Evolutionary conservation across 2,797 vertebrate genomes (phyloP).

Genomic region (Halcyon smyrnensis): DNA sequence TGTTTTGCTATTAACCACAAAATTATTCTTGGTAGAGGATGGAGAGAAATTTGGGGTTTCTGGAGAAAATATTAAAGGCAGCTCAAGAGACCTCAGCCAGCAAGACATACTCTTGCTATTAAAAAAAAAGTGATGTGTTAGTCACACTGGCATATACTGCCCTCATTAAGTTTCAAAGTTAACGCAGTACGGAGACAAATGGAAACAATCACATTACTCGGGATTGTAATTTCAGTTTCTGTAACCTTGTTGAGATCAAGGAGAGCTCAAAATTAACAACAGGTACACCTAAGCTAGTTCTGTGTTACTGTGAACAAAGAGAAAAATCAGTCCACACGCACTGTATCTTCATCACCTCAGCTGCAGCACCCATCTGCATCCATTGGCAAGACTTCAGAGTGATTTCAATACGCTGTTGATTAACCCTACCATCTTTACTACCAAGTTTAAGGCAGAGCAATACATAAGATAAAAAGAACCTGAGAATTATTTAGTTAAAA

Average conservation of each 20-base stretch:
- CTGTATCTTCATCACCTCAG: not conserved
- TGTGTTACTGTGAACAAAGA: conserved; percentile 11
- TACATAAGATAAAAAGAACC: conserved; percentile 14
- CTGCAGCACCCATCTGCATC: conserved; percentile 48
- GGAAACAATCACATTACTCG: not conserved
- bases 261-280: not conserved
- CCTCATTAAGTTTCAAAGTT: not conserved
- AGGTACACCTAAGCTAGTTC: not conserved
- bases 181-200: not conserved
- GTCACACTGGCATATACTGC: not conserved
- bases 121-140: not conserved
- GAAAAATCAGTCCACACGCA: not conserved
- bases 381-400: conserved; percentile 35
- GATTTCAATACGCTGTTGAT: not conserved
- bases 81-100: not conserved
- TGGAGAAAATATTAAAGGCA: not conserved
- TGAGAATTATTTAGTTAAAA: not conserved
- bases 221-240: not conserved
- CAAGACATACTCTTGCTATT: not conserved
- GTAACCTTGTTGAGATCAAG: not conserved
- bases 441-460: not conserved
- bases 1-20: not conserved
- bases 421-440: not conserved
- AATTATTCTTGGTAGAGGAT: not conserved
- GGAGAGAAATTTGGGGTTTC: not conserved